Evolutionary conservation across 2,888 invertebrate species (phyloP).

Genomic region (Drosophila diplacantha): DNA sequence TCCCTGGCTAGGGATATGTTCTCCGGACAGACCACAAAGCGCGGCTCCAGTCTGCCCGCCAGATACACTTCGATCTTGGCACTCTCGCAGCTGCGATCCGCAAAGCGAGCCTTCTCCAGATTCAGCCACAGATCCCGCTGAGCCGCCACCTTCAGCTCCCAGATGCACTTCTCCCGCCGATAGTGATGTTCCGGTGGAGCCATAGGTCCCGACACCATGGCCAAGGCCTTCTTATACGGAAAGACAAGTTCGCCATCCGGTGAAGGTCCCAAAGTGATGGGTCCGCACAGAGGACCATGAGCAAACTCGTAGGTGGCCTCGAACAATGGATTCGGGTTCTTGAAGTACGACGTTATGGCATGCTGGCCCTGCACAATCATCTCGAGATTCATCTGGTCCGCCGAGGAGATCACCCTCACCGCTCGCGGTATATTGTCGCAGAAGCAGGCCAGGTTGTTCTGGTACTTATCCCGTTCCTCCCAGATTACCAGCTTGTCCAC

Average conservation of each 20-base stretch:
- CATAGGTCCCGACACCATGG: conserved; percentile 77
- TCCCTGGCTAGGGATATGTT: conserved; percentile 89
- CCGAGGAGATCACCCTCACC: conserved; percentile 85
- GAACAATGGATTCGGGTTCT: conserved; percentile 89
- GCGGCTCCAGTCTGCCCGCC: conserved; percentile 85
- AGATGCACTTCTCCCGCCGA: conserved; percentile 84
- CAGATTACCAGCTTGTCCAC: conserved; percentile 90
- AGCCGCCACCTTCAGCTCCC: conserved; percentile 89
- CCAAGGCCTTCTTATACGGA: conserved; percentile 89
- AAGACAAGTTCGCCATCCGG: conserved; percentile 93
- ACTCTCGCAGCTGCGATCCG: conserved; percentile 90
- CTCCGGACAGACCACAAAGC: conserved; percentile 90
- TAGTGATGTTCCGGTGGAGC: conserved; percentile 75
- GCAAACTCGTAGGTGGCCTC: conserved; percentile 93
- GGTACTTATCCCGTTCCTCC: conserved; percentile 84
- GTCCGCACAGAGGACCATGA: conserved; percentile 92
- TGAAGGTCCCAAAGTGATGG: conserved; percentile 86
- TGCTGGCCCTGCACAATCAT: conserved; percentile 90
- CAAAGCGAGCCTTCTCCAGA: conserved; percentile 91
- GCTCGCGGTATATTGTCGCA: conserved; percentile 83
- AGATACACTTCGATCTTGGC: conserved; percentile 90
- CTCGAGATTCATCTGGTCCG: conserved; percentile 88
- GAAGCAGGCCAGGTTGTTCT: conserved; percentile 85
- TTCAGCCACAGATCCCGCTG: conserved; percentile 92
- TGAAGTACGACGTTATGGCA: conserved; percentile 92